Conservation (phyloP, 1,140 invertebrate species). For the Papilio polyxenes region DNA sequence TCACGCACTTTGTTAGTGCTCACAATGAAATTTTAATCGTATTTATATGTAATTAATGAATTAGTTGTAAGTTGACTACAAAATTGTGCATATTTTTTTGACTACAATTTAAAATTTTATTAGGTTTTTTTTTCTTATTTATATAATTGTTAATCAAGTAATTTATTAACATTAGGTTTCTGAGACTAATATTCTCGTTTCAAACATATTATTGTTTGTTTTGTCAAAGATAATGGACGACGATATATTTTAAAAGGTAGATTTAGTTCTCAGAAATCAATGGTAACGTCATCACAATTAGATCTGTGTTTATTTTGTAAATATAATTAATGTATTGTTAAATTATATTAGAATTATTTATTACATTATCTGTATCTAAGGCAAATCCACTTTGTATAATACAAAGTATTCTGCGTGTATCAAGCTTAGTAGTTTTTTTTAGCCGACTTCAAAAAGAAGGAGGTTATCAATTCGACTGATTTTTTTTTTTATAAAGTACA, state of each 20-base stretch:
- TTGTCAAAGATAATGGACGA: too few species aligned
- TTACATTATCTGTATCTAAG: constrained; percentile 22
- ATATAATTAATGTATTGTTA: constrained; percentile 44
- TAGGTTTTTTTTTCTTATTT: constrained; percentile 21
- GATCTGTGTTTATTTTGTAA: constrained; percentile 42
- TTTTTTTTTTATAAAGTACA: constrained; percentile 35
- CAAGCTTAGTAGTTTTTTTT: neutral
- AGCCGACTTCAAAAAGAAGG: too few species aligned
- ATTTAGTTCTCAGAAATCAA: too few species aligned
- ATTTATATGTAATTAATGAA: constrained; percentile 15
- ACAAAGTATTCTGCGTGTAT: neutral
- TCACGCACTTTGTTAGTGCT: constrained; percentile 33
- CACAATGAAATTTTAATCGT: constrained; percentile 29
- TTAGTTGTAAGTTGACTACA: constrained; percentile 23
- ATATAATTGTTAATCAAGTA: constrained; percentile 9
- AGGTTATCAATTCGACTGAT: too few species aligned
- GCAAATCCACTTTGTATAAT: constrained; percentile 33
- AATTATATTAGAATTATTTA: constrained; percentile 46
- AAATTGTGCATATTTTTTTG: constrained; percentile 30
- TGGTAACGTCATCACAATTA: constrained; percentile 7
- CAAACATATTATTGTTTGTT: too few species aligned
- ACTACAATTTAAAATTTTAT: constrained; percentile 15
- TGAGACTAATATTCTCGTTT: too few species aligned
- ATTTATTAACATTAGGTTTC: too few species aligned
- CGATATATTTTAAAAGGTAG: too few species aligned